Evolutionary conservation across 2,888 invertebrate species (phyloP).

Genomic region (Dicyrtoma fusca): DNA sequence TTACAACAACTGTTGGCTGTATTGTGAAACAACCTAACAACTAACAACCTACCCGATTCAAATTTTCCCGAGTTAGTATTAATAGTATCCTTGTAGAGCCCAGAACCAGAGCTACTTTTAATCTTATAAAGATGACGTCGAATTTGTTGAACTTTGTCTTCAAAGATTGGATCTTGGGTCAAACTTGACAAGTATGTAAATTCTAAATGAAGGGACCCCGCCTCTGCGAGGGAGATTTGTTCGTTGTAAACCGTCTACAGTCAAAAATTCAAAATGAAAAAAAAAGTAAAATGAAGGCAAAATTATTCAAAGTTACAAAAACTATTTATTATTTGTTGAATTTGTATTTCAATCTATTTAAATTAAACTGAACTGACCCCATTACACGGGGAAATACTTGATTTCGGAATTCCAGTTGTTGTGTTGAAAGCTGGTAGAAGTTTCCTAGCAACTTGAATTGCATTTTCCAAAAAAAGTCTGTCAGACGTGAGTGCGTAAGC

Average conservation of each 20-base stretch:
- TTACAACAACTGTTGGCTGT: too few relatives aligned
- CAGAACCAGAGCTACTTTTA: conserved; percentile 48
- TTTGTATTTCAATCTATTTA: too few relatives aligned
- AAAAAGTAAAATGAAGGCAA: too few relatives aligned
- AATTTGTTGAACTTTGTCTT: conserved; percentile 85
- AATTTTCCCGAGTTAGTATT: too few relatives aligned
- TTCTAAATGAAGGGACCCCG: conserved; percentile 95
- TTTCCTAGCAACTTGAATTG: conserved; percentile 86
- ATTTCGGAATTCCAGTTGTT: conserved; percentile 85
- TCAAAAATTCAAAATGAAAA: too few relatives aligned
- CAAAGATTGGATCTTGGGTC: conserved; percentile 83
- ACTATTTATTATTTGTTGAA: too few relatives aligned
- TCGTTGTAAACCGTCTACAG: not conserved
- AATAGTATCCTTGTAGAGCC: too few relatives aligned
- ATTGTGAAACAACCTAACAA: too few relatives aligned
- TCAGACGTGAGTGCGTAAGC: conserved; percentile 94
- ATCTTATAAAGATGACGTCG: conserved; percentile 41
- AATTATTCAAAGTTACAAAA: too few relatives aligned
- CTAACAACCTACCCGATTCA: too few relatives aligned
- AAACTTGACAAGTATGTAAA: conserved; percentile 94
- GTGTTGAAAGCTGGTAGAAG: conserved; percentile 96
- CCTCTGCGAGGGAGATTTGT: conserved; percentile 81
- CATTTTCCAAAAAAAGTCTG: conserved; percentile 87
- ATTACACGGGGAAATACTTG: conserved; percentile 25
- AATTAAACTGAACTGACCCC: too few relatives aligned